Evolutionary conservation across 2,797 vertebrate species (phyloP).

Genomic region (Premnoplex brunnescens): DNA sequence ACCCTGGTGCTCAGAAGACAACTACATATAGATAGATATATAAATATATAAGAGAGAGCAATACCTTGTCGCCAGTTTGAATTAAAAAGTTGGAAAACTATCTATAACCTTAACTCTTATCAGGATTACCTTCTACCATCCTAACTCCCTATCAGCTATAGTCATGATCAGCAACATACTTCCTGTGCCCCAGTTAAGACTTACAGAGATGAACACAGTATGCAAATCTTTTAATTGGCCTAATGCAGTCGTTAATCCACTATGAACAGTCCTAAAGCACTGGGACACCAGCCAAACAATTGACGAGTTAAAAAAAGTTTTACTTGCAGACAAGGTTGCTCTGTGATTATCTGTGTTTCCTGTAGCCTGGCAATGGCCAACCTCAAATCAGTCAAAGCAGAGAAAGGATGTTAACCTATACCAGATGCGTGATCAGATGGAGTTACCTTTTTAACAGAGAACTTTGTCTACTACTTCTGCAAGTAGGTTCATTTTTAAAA

Average conservation of each 20-base stretch:
- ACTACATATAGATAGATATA: too few species aligned
- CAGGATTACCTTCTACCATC: background rate
- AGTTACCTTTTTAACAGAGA: background rate
- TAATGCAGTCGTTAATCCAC: conserved; percentile 36
- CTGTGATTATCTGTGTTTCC: background rate
- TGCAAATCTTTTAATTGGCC: conserved; percentile 45
- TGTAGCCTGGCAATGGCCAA: background rate
- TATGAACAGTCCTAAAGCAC: background rate
- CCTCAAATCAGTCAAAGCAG: background rate
- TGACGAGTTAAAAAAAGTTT: background rate
- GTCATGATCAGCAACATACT: background rate
- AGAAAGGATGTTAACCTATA: background rate
- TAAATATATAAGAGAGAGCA: background rate
- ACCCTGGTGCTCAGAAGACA: background rate
- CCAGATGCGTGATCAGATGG: background rate
- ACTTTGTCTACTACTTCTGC: background rate
- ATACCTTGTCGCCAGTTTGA: background rate
- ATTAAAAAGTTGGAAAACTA: background rate
- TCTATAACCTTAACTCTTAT: background rate
- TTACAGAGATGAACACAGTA: conserved; percentile 4
- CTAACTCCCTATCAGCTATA: background rate
- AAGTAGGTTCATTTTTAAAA: background rate
- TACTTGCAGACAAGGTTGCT: background rate
- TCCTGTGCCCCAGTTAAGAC: background rate
- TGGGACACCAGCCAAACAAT: background rate